phyloP scores from a whole-genome alignment of 1,140 invertebrate species.

The Drosophila melanogaster region DNA sequence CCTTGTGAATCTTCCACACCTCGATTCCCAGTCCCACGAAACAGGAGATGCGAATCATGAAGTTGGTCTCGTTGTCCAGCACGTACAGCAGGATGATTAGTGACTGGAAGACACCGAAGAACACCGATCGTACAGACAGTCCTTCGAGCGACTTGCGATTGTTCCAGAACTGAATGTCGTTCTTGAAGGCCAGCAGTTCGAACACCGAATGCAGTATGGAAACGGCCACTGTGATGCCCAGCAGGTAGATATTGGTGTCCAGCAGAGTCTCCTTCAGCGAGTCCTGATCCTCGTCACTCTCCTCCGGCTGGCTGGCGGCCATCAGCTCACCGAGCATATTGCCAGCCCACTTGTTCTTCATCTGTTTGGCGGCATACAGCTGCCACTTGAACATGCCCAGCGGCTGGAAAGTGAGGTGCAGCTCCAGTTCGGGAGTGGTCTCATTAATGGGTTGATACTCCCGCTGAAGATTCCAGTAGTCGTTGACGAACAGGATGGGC shows the following conservation, averaged over 20 bases:
- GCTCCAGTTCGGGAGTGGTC: slow-evolving; percentile 89
- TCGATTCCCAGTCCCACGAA: slow-evolving; percentile 98
- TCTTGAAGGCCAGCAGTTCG: slow-evolving; percentile 99
- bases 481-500: slow-evolving; percentile 98
- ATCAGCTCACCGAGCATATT: slow-evolving; percentile 86
- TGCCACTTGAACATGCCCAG: slow-evolving; percentile 99
- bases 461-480: slow-evolving; percentile 99
- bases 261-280: slow-evolving; percentile 98
- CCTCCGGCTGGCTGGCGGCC: slow-evolving; percentile 66
- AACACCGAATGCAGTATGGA: slow-evolving; percentile 99
- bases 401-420: slow-evolving; percentile 96
- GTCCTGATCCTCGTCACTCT: slow-evolving; percentile 95
- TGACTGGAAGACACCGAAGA: slow-evolving; percentile 99
- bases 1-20: slow-evolving; percentile 99
- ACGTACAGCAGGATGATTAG: slow-evolving; percentile 98
- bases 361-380: slow-evolving; percentile 97
- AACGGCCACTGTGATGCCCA: slow-evolving; percentile 95
- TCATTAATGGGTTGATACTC: slow-evolving; percentile 98
- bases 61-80: slow-evolving; percentile 99
- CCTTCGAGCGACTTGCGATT: slow-evolving; percentile 98
- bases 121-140: slow-evolving; percentile 98
- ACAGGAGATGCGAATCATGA: slow-evolving; percentile 96
- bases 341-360: slow-evolving; percentile 91
- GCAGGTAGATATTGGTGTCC: slow-evolving; percentile 98
- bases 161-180: slow-evolving; percentile 99